Percentiles rank a stretch among this genome's conserved stretches.
Evolutionary conservation across 2,888 invertebrate species (phyloP).

Genomic region (Phorcus lineatus): DNA sequence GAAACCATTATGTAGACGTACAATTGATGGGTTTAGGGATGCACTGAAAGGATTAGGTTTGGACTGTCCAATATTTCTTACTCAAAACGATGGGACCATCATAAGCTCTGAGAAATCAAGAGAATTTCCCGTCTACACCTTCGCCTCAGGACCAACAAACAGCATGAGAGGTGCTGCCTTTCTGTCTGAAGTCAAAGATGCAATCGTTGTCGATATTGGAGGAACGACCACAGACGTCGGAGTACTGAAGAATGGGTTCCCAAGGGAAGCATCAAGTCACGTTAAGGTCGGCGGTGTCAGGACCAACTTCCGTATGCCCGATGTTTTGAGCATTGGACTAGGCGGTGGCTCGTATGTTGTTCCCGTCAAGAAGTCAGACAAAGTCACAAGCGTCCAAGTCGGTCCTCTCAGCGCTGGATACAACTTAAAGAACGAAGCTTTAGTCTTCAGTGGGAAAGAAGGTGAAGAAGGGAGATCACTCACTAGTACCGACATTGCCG

Average conservation of each 20-base stretch:
- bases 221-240: conserved; percentile 73
- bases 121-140: conserved; percentile 64
- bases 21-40: conserved; percentile 57
- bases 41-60: conserved; percentile 58
- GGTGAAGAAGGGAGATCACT: conserved; percentile 36
- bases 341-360: conserved; percentile 72
- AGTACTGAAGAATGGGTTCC: conserved; percentile 66
- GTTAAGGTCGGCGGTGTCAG: conserved; percentile 65
- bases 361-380: background rate
- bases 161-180: conserved; percentile 73
- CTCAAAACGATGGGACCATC: conserved; percentile 73
- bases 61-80: conserved; percentile 67
- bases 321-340: conserved; percentile 70
- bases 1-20: conserved; percentile 61
- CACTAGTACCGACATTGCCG: conserved; percentile 71
- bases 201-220: conserved; percentile 72
- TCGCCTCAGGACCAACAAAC: conserved; percentile 74
- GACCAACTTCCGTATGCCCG: conserved; percentile 73
- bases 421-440: conserved; percentile 42
- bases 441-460: conserved; percentile 26
- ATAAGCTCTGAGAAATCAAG: conserved; percentile 60
- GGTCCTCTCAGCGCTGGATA: conserved; percentile 73
- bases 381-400: conserved; percentile 41
- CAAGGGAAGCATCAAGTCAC: conserved; percentile 63
- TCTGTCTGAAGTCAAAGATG: conserved; percentile 60